phyloP scores from a whole-genome alignment of 1,140 invertebrate species.

The Steinernema khuongi region DNA sequence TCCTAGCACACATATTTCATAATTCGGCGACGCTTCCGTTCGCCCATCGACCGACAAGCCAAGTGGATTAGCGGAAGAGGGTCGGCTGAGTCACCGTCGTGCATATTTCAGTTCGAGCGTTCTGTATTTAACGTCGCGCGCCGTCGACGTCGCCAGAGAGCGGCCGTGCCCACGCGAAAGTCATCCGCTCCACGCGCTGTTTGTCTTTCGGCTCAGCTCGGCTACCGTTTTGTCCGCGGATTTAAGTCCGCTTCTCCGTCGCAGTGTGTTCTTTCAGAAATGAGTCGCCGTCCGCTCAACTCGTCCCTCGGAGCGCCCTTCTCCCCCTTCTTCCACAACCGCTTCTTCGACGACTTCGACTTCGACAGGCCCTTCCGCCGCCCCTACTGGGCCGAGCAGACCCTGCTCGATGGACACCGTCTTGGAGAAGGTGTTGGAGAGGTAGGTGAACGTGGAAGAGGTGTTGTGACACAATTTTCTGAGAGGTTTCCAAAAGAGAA shows the following conservation, averaged over 20 bases:
- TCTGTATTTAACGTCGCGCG: slow-evolving; percentile 22
- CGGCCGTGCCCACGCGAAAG: not conserved
- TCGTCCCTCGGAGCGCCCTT: slow-evolving; percentile 25
- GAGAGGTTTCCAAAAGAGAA: no score
- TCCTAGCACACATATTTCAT: slow-evolving; percentile 2
- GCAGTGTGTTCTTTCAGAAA: slow-evolving; percentile 24
- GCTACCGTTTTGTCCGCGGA: slow-evolving; percentile 1
- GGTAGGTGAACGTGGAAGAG: no score
- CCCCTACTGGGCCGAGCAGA: slow-evolving; percentile 44
- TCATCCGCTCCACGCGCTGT: not conserved
- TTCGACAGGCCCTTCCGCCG: slow-evolving; percentile 42
- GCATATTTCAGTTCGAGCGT: slow-evolving; percentile 13
- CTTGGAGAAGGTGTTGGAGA: slow-evolving; percentile 41
- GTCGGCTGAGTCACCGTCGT: not conserved
- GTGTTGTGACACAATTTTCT: no score
- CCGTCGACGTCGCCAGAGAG: not conserved
- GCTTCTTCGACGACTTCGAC: slow-evolving; percentile 45
- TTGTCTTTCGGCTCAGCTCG: not conserved
- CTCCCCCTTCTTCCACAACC: slow-evolving; percentile 19
- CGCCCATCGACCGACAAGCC: not conserved
- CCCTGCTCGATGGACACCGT: slow-evolving; percentile 36
- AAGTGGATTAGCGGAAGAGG: not conserved
- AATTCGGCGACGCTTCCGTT: not conserved
- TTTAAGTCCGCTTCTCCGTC: not conserved
- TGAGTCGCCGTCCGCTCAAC: slow-evolving; percentile 22